These are phyloP conservation scores for Acanthococcus lagerstroemiae DNA, from an alignment of 2,888 invertebrate genomes.

Conservation along the genomic window DNA sequence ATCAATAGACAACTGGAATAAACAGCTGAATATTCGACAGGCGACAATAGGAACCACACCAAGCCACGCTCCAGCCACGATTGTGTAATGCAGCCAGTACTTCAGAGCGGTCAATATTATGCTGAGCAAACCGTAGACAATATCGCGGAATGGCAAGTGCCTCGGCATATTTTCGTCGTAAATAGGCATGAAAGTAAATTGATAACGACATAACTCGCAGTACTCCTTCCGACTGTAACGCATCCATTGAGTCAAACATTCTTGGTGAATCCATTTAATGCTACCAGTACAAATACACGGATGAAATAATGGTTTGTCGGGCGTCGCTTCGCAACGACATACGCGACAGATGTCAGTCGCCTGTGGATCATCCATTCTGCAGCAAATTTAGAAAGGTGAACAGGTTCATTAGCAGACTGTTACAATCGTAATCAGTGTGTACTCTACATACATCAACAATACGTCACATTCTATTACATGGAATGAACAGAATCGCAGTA, in stretches of 20 bases:
- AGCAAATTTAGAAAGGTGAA: not conserved
- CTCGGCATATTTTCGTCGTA: conserved; percentile 99
- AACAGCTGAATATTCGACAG: conserved; percentile 85
- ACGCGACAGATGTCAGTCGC: conserved; percentile 92
- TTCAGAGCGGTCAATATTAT: conserved; percentile 86
- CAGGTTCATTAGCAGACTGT: too few species aligned
- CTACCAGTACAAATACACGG: conserved; percentile 99
- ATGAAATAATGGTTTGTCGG: conserved; percentile 89
- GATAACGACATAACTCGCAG: conserved; percentile 93
- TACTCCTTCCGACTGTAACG: conserved; percentile 96
- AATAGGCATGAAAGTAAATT: conserved; percentile 94
- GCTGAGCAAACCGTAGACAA: conserved; percentile 77
- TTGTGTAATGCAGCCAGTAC: conserved; percentile 93
- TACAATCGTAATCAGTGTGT: too few species aligned
- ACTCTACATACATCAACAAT: too few species aligned
- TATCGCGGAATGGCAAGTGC: conserved; percentile 82
- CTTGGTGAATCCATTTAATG: conserved; percentile 98
- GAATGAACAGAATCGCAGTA: too few species aligned
- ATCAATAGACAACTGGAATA: conserved; percentile 84
- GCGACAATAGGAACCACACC: conserved; percentile 93
- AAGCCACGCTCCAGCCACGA: conserved; percentile 95
- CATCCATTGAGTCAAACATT: conserved; percentile 98
- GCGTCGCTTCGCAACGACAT: conserved; percentile 85
- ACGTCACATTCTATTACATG: too few species aligned
- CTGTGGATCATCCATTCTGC: conserved; percentile 46